Base-by-base conservation (phyloP, 2,888 invertebrate genomes). In the Drosophila subsilvestris region DNA sequence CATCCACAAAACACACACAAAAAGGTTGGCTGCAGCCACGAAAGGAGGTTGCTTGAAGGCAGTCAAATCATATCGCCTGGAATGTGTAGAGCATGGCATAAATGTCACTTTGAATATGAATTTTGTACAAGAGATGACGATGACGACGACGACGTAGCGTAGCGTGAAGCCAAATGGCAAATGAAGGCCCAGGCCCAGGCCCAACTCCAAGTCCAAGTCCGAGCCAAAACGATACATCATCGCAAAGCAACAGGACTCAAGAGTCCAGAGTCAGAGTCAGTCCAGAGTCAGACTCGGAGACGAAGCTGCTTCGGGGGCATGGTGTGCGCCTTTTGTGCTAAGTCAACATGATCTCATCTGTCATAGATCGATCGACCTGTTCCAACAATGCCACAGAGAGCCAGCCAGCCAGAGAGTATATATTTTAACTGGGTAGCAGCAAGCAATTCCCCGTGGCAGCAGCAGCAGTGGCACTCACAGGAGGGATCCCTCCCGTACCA, bases 321-420 rank as follows among this genome's bases (percentile, higher is more conserved):
- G 66, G 61, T 63, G 66, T 74, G 80, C 55, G 84, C 66, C 76
- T 75, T 76, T 82, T 79, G 83, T 83, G 79, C 74, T 70, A 77
- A 87, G 85, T 90, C 90, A 91, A 86, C 90, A 86, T 88, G 90
- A 90, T 90, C 88, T 88, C 90, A 90, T 89, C 90, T 90, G 90
- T 90, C 90, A 90, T 90, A 90, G 91, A 90, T 90, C 91, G 91
- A 90, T 90, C 91, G 91, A 88, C 90, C 86, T 88, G 88, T 86
- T 87, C 87, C 83, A 82, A 84, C 88, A 89, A 76, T 75, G 84
- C 72, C 32, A 32, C 32, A 29, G 47, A 48, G 29, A n/a, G 37
- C 62, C 62, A 65, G 49, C 51, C 51, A 48, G 5, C 27, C 17
- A 22, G 49, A n/a, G n/a, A n/a, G n/a, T n/a, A n/a, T n/a, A n/a